Base-by-base conservation (phyloP, 2,113 vertebrate species). In the Etheostoma cragini region DNA sequence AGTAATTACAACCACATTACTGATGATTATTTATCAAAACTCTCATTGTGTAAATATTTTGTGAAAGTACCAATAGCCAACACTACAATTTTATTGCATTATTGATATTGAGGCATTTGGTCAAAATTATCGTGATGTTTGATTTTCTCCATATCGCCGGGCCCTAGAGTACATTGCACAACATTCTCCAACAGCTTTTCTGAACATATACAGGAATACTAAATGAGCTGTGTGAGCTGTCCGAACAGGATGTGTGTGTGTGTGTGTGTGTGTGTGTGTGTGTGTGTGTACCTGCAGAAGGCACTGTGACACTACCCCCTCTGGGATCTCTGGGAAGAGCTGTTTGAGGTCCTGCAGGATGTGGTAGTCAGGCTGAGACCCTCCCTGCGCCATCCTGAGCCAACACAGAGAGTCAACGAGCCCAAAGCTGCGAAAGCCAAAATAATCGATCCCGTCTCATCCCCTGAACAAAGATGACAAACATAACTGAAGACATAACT, bases 241-340 rank as follows among this genome's bases (percentile, higher is more conserved):
- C 38, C 8, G 38, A 38, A 38, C 38, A 38, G 38, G 0, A 1
- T 17, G 14, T 52, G 56, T 64, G 38, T n/a, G 61, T 22, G 35
- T 45, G 53, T 56, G 15, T 72, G 42, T 53, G 46, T 42, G 64
- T 1, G 47, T 68, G 7, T n/a, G 26, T 47, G n/a, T 46, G 6
- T 74, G 26, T 58, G 47, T 50, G 62, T 0, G 12, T 87, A 99
- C 98, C 98, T 99, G 97, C 90, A 98, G 95, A 96, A 99, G 98
- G 94, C 95, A 99, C 85, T 98, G 97, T 91, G 98, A 99, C 15
- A 99, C 97, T 71, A 99, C 97, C 16, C 95, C 96, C 90, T 98
- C 98, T 66, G 98, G 98, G 94, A 99, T 99, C 96, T 99, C 98
- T 72, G 98, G 98, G 89, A 99, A 99, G 82, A 96, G 97, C 87